Conservation (phyloP, 1,140 invertebrate genomes). For the Heliconius nattereri region DNA sequence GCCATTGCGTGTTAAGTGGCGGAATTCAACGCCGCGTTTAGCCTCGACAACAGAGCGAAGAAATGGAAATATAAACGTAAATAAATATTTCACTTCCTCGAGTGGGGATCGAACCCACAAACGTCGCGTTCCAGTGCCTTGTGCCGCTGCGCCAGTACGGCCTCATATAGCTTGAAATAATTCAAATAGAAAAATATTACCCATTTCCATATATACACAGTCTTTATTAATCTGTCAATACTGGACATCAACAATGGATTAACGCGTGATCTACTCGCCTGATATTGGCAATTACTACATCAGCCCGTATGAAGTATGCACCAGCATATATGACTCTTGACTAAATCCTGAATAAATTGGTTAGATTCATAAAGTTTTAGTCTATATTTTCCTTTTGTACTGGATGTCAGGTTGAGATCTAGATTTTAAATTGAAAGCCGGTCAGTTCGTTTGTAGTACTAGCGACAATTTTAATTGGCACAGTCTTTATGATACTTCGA, state of each 20-base stretch:
- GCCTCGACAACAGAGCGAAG: too few relatives aligned
- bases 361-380: neutral
- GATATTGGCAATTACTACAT: conserved; percentile 2
- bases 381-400: neutral
- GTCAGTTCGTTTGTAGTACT: neutral
- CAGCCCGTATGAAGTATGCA: neutral
- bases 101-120: too few relatives aligned
- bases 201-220: neutral
- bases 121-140: too few relatives aligned
- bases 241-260: neutral
- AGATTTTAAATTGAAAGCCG: neutral
- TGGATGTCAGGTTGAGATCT: neutral
- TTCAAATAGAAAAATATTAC: neutral
- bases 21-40: too few relatives aligned
- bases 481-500: neutral
- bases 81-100: too few relatives aligned
- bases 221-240: neutral
- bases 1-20: too few relatives aligned
- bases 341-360: neutral
- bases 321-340: neutral
- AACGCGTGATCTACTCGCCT: conserved; percentile 1
- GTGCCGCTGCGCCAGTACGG: too few relatives aligned
- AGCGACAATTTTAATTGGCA: neutral
- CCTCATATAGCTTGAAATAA: neutral
- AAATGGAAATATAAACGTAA: too few relatives aligned